Percentiles rank a stretch among this genome's conserved stretches.
Evolutionary conservation across 1,140 invertebrate genomes (phyloP).

Genomic region (Apis florea): DNA sequence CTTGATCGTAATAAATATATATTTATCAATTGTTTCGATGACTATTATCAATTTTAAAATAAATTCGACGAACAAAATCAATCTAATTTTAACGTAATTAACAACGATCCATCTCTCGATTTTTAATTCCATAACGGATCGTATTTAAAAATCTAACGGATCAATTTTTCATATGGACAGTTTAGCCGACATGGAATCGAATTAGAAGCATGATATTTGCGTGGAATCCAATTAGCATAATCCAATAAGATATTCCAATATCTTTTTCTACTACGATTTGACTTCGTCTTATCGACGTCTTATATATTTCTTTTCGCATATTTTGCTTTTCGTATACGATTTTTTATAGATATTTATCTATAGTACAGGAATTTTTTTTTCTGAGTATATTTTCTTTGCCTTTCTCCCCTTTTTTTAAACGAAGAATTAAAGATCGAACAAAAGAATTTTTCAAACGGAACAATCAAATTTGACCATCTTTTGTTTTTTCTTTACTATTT

Average conservation of each 20-base stretch:
- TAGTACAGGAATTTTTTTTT: too few species aligned
- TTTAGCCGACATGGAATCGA: background rate
- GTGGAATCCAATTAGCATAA: slow-evolving; percentile 1
- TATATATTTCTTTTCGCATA: too few species aligned
- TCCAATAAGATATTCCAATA: slow-evolving; percentile 6
- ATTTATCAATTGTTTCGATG: too few species aligned
- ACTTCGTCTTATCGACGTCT: background rate
- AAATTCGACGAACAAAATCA: background rate
- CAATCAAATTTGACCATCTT: too few species aligned
- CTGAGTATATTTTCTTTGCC: too few species aligned
- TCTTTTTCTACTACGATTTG: slow-evolving; percentile 5
- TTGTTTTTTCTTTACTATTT: background rate
- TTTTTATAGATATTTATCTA: background rate
- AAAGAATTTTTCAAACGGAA: background rate
- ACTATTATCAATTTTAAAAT: background rate
- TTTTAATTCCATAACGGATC: background rate
- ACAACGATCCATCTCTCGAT: too few species aligned
- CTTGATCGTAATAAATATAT: too few species aligned
- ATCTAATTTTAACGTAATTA: background rate
- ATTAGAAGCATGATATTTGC: background rate
- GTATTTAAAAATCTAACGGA: background rate
- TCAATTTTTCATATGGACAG: background rate
- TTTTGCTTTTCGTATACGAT: background rate
- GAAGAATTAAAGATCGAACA: background rate
- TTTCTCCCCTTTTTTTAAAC: too few species aligned